phyloP scores from a whole-genome alignment of 2,797 vertebrate species.

The Scyliorhinus canicula region DNA sequence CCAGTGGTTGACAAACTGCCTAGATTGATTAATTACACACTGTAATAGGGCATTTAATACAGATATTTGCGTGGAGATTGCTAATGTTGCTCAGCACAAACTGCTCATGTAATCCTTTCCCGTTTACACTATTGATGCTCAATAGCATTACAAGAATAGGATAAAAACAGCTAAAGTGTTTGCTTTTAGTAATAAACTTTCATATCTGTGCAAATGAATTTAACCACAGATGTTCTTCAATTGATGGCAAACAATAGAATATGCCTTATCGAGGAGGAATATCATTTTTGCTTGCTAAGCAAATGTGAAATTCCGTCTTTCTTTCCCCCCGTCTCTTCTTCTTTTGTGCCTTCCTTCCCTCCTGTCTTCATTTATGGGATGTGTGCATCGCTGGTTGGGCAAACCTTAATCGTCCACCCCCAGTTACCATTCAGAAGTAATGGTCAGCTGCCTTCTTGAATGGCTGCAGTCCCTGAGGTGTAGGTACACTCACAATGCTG shows the following conservation, averaged over 20 bases:
- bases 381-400: no score
- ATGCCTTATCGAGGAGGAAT: neutral
- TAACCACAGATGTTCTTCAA: neutral
- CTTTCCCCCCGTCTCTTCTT: neutral
- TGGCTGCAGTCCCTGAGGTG: no score
- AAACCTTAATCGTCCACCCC: no score
- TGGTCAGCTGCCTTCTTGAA: no score
- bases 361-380: no score
- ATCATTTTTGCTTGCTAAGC: neutral
- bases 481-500: no score
- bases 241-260: neutral
- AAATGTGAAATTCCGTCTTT: neutral
- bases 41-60: neutral
- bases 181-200: constrained; percentile 38
- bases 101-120: neutral
- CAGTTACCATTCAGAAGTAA: no score
- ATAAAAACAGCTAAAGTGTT: constrained; percentile 41
- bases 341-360: no score
- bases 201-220: neutral
- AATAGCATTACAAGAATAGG: constrained; percentile 42
- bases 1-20: neutral
- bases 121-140: neutral
- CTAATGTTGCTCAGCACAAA: neutral
- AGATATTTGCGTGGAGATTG: neutral
- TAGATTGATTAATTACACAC: neutral